Base-by-base conservation (phyloP, 2,797 vertebrate species). In the Danio tinwini region DNA sequence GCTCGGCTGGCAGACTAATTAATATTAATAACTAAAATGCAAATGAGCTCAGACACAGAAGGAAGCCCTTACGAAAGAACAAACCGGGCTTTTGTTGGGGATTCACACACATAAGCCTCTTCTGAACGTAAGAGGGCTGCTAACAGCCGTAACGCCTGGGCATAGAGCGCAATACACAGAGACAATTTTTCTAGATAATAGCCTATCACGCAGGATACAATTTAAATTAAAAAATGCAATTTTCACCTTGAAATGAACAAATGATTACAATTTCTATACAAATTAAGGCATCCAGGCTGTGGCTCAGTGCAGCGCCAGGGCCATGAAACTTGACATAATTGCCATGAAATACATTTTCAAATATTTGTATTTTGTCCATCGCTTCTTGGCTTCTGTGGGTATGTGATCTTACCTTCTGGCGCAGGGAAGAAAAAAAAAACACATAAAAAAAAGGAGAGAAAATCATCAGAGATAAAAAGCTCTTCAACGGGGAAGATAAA, bases 181-280 rank as follows among this genome's bases (percentile, higher is more conserved):
- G 94, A 95, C 95, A 93, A 95, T 96, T 96, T 95, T 95, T 94
- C 93, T 94, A 93, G 94, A 96, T 96, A 96, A 96, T 96, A 95
- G 95, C 93, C 94, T 95, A 95, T 95, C 94, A 94, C 83, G 93
- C 94, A 94, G 94, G 94, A 95, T 95, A 96, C 95, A 95, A 96
- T 96, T 96, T 96, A 95, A 96, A 96, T 93, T 98, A 99, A 99
- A 99, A 99, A 99, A 99, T 98, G 97, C 97, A 99, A 99, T 99
- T 99, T 98, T 99, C 96, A 99, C 97, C 97, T 99, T 98, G 96
- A 99, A 98, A 99, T 99, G 97, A 99, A 99, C 97, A 99, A 99
- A 98, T 99, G 97, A 99, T 99, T 99, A 99, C 97, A 98, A 97
- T 99, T 99, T 99, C 97, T 99, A 98, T 98, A 98, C 98, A 99